A percentile compares a stretch with the other conserved stretches of the same genome.
Conservation (phyloP, 2,113 vertebrate species). For the Ageneiosus marmoratus region DNA sequence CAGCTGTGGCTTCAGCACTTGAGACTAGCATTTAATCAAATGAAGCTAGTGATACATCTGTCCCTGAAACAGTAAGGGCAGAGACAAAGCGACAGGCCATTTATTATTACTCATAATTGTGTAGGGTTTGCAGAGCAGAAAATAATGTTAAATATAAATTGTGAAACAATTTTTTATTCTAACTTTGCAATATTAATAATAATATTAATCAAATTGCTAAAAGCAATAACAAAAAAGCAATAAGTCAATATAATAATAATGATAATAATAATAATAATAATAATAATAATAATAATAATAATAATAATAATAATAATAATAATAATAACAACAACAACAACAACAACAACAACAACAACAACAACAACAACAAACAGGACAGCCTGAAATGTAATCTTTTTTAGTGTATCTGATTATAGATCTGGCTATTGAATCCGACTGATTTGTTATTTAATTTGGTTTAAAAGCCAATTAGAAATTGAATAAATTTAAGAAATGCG, state of each 20-base stretch:
- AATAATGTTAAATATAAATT: not conserved
- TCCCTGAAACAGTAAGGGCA: constrained; percentile 48
- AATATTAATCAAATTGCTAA: not conserved
- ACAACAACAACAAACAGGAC: no score
- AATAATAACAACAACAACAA: no score
- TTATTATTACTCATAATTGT: constrained; percentile 42
- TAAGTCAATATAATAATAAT: not conserved
- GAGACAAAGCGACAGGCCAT: constrained; percentile 31
- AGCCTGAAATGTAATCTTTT: not conserved
- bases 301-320: not conserved
- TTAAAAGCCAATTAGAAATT: not conserved
- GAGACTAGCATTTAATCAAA: constrained; percentile 94
- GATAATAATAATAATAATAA: not conserved
- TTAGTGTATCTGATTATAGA: not conserved
- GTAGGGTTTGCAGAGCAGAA: constrained; percentile 20
- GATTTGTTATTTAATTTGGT: constrained; percentile 8
- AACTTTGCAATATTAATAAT: constrained; percentile 1
- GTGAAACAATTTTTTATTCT: not conserved
- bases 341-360: no score
- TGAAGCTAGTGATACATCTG: constrained; percentile 85
- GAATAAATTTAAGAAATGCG: not conserved
- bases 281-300: constrained; percentile 10
- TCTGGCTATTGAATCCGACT: not conserved
- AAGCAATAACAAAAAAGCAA: not conserved
- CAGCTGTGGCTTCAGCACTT: constrained; percentile 89